Conservation (phyloP, 2,797 vertebrate genomes). For the Masticophis lateralis region DNA sequence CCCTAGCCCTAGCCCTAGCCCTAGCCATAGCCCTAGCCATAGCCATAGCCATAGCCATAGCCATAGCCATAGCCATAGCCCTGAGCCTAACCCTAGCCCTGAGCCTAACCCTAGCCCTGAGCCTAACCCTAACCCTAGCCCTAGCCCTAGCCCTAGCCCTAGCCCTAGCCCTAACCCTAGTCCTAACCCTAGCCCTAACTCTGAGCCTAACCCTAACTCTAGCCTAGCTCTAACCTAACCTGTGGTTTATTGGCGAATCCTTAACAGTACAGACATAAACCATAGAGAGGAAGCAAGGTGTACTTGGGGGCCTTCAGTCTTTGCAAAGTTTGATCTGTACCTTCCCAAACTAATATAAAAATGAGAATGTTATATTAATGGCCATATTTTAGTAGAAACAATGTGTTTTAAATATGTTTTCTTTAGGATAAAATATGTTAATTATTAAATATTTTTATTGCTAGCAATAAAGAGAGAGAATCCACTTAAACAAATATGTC, state of each 20-base stretch:
- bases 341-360: neutral
- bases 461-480: neutral
- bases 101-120: too few relatives aligned
- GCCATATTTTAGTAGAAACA: neutral
- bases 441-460: neutral
- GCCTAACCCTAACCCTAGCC: neutral
- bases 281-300: neutral
- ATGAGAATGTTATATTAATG: neutral
- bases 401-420: neutral
- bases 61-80: fast-evolving
- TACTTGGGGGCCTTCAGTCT: neutral
- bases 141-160: neutral
- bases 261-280: neutral
- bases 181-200: neutral
- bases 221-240: neutral
- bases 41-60: too few relatives aligned
- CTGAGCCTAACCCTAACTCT: neutral
- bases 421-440: neutral
- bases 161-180: neutral
- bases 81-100: too few relatives aligned
- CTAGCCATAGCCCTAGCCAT: too few relatives aligned
- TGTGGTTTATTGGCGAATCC: neutral
- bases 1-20: neutral
- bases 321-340: neutral
- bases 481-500: neutral